Evolutionary conservation across 1,140 invertebrate species (phyloP).

Genomic region (Gryllus bimaculatus): DNA sequence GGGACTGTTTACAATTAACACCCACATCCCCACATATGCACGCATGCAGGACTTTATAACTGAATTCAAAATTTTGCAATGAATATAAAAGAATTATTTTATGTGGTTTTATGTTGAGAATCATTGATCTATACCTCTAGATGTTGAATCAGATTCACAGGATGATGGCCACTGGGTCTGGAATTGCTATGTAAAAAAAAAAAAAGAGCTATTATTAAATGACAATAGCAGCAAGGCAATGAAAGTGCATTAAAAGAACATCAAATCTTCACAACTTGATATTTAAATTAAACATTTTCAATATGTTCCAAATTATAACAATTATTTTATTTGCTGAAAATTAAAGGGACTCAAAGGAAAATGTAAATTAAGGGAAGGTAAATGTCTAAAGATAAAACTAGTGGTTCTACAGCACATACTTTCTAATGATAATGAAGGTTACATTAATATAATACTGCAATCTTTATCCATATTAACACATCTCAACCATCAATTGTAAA

Average conservation of each 20-base stretch:
- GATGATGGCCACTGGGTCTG: slow-evolving; percentile 23
- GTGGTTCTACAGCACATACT: too few relatives aligned
- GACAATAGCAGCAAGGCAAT: not conserved
- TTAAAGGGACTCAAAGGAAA: too few relatives aligned
- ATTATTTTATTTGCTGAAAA: too few relatives aligned
- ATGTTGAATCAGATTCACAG: slow-evolving; percentile 23
- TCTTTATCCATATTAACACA: not conserved
- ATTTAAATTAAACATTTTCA: not conserved
- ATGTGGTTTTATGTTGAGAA: not conserved
- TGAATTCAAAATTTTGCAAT: not conserved
- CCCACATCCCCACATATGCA: too few relatives aligned
- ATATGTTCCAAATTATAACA: too few relatives aligned
- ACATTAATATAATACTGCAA: not conserved
- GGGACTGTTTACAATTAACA: too few relatives aligned
- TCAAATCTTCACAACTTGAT: not conserved
- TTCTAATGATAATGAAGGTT: too few relatives aligned
- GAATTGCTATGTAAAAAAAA: slow-evolving; percentile 10
- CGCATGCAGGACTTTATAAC: not conserved
- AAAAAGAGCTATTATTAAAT: not conserved
- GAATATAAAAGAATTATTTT: not conserved
- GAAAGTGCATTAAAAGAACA: not conserved
- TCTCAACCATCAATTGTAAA: too few relatives aligned
- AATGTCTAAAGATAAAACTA: too few relatives aligned
- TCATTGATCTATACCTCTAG: slow-evolving; percentile 17
- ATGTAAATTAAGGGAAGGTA: too few relatives aligned